Evolutionary conservation across 2,797 vertebrate species (phyloP), one percentile per base, ranked within the genome.

Genomic region (Tympanoctomys barrerae): DNA sequence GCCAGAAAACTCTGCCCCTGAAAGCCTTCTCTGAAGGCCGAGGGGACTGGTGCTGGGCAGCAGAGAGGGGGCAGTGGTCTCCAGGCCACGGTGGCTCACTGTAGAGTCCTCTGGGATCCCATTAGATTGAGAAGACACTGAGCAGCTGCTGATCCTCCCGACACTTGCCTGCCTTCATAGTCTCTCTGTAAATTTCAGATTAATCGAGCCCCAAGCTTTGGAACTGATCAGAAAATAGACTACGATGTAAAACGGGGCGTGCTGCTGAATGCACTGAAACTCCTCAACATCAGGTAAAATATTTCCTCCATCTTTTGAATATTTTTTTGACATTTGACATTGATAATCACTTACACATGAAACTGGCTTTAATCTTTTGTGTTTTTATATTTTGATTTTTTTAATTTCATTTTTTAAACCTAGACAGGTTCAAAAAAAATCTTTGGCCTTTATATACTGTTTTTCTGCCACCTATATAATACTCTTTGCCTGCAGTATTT

Each of bases 181-280:
- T 89, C 70, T 92, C n/a, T 97, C 31, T 96, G 13, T 98, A 42
- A 96, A 98, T 98, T 98, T 92, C 98, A 99, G 99, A 99, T 99
- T 98, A 99, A 99, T 99, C 99, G 99, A 95, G 99, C 99, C 21
- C 99, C 99, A 61, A 99, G 99, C 98, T 99, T 99, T 97, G 99
- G 99, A 98, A 99, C 99, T 0, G 99, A 99, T 98, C 99, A 99
- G 99, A 99, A 99, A 99, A 99, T 99, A 98, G 99, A 99, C 99
- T 99, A 99, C 84, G 99, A 99, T 96, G 99, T 99, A 95, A 99
- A 99, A 98, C 99, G 99, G 98, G 99, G 99, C 19, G 99, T 99
- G 97, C 98, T 99, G 94, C 98, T 99, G 96, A 99, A 99, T 96
- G 99, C 99, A 36, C 98, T 99, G 94, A 99, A 99, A 98, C 99